Evolutionary conservation across 2,888 invertebrate species (phyloP).

Genomic region (Chaetogeoica ovagalla): DNA sequence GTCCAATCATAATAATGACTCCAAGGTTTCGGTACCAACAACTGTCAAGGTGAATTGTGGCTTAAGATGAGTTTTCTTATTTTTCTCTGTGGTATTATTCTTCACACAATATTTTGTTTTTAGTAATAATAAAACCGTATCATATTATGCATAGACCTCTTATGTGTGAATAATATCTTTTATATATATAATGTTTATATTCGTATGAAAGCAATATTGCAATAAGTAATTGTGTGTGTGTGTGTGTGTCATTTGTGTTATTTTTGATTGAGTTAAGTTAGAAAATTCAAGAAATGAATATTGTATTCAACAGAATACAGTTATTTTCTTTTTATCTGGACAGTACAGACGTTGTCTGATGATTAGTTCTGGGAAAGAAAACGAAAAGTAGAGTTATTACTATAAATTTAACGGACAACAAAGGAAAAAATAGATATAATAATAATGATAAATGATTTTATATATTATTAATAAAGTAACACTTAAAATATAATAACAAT

Average conservation of each 20-base stretch:
- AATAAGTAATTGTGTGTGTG: neutral
- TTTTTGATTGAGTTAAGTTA: neutral
- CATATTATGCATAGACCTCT: neutral
- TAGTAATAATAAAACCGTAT: constrained; percentile 13
- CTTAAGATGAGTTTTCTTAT: neutral
- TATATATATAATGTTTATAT: neutral
- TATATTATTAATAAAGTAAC: too few relatives aligned
- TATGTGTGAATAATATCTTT: neutral
- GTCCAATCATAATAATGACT: constrained; percentile 25
- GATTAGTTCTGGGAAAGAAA: constrained; percentile 40
- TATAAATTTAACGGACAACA: neutral
- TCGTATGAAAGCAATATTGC: neutral
- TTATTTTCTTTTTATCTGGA: constrained; percentile 13
- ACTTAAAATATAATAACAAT: too few relatives aligned
- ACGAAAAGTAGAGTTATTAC: constrained; percentile 26
- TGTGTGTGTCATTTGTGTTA: neutral
- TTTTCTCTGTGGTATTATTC: neutral
- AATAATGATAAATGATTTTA: too few relatives aligned
- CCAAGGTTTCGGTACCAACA: constrained; percentile 24
- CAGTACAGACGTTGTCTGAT: neutral
- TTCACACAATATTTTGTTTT: constrained; percentile 18
- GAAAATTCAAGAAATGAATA: constrained; percentile 3
- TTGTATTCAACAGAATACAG: constrained; percentile 18
- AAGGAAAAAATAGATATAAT: neutral
- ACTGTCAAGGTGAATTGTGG: constrained; percentile 43